These are phyloP conservation scores for Vidua macroura DNA, from an alignment of 2,113 vertebrate species.

Conservation along the genomic window DNA sequence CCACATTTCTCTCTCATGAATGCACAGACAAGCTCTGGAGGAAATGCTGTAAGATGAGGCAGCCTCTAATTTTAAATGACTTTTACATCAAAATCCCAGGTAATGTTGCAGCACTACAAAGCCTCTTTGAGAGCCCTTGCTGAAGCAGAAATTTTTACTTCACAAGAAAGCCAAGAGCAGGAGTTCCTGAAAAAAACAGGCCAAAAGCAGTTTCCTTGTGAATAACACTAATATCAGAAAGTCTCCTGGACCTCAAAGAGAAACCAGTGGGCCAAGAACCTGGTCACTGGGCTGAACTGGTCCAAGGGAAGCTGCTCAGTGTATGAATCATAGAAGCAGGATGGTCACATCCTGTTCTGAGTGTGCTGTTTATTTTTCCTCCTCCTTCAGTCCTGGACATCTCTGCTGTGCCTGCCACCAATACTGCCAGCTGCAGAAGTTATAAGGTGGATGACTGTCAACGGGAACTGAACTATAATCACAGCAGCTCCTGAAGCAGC, in stretches of 20 bases:
- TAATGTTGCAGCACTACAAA: background rate
- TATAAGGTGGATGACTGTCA: background rate
- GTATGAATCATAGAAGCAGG: slow-evolving; percentile 38
- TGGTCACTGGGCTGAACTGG: background rate
- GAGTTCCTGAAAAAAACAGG: background rate
- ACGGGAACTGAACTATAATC: background rate
- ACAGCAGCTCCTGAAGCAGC: background rate
- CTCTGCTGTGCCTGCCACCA: background rate
- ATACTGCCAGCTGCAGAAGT: background rate
- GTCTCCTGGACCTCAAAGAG: background rate
- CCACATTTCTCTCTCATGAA: background rate
- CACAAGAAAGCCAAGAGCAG: background rate
- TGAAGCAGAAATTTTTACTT: background rate
- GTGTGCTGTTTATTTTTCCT: background rate
- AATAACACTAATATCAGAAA: background rate
- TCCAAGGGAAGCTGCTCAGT: background rate
- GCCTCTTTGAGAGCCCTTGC: background rate
- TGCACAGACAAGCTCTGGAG: background rate
- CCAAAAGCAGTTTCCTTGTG: background rate
- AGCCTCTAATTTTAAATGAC: background rate
- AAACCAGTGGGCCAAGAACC: background rate
- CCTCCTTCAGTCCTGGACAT: background rate
- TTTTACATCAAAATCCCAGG: background rate
- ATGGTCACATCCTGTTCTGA: slow-evolving; percentile 13
- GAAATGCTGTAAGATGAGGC: background rate